Base-by-base conservation (phyloP, 2,888 invertebrate species). In the Caenorhabditis doughertyi region DNA sequence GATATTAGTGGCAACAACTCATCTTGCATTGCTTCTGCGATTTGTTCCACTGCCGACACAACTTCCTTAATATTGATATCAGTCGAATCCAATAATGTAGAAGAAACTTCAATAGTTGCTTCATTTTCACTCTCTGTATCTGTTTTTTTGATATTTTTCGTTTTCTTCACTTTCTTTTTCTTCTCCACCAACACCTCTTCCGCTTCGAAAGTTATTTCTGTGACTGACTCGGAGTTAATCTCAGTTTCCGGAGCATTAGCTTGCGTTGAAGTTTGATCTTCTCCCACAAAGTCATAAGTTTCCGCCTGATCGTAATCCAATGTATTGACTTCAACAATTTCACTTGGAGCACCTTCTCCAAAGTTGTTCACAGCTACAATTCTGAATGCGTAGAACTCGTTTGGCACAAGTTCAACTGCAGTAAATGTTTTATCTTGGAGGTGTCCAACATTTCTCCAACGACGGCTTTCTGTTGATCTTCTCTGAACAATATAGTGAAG, bases 311-410 rank as follows among this genome's bases (percentile, higher is more conserved):
- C 83, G 35, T 83, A 77, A 55, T 79, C 79, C 47, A 83, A 39
- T 2, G 84, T 85, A 25, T 83, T 76, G 8, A 84, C 82, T 49
- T 87, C 87, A 0, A 84, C 79, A 23, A 80, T 81, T 11, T 81
- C 74, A 51, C 84, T 84, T 4, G 84, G 84, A 13, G 70, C 72
- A n/a, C 86, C 83, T 55, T 85, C 84, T 27, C 88, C 88, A 47
- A 81, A 82, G 9, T 64, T 62, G 51, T 88, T 87, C 8, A 74
- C 82, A 5, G 86, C 86, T 2, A 87, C 70, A 13, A 88, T 58
- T 23, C 88, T 79, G 85, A 88, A 88, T 0, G 88, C 85, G 29
- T 88, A 88, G 47, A 87, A 77, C 62, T 88, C 88, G 29, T 85
- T 84, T 2, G 88, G 86, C 3, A 88, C 83, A 8, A 88, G 76